These are phyloP conservation scores for Odontocerum albicorne DNA, from an alignment of 2,888 invertebrate species.

Conservation along the genomic window DNA sequence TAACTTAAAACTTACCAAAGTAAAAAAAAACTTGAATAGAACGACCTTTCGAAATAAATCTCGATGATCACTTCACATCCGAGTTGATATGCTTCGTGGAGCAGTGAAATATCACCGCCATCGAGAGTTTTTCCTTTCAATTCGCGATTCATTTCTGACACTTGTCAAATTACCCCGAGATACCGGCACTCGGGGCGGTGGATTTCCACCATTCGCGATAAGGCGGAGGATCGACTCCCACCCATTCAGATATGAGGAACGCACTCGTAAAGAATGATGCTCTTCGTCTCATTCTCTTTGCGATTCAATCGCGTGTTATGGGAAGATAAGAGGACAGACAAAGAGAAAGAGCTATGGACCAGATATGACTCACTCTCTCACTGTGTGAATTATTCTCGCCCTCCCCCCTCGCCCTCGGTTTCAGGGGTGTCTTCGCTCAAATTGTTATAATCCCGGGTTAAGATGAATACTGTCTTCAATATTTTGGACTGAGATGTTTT, in stretches of 20 bases:
- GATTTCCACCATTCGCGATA: too few species aligned
- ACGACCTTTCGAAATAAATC: too few species aligned
- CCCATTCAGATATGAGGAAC: constrained; percentile 27
- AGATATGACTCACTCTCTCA: constrained; percentile 13
- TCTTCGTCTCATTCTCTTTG: constrained; percentile 22
- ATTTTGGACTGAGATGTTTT: too few species aligned
- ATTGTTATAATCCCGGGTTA: too few species aligned
- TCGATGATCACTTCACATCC: too few species aligned
- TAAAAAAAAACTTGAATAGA: too few species aligned
- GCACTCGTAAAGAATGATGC: constrained; percentile 35
- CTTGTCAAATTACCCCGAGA: constrained; percentile 28
- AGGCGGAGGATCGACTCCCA: constrained; percentile 10
- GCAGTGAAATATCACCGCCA: too few species aligned
- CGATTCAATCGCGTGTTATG: constrained; percentile 37
- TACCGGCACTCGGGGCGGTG: constrained; percentile 6
- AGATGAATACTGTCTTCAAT: too few species aligned
- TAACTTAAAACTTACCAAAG: too few species aligned
- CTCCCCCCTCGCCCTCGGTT: background rate
- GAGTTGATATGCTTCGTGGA: too few species aligned
- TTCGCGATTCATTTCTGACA: constrained; percentile 30
- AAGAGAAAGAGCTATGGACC: constrained; percentile 22
- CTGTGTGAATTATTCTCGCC: background rate
- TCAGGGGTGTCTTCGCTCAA: constrained; percentile 11
- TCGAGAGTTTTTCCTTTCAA: constrained; percentile 3
- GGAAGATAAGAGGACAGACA: constrained; percentile 26